Percentiles rank a stretch among this genome's conserved stretches.
These are phyloP conservation scores for Carabus problematicus DNA, from an alignment of 2,888 invertebrate species.

Conservation along the genomic window DNA sequence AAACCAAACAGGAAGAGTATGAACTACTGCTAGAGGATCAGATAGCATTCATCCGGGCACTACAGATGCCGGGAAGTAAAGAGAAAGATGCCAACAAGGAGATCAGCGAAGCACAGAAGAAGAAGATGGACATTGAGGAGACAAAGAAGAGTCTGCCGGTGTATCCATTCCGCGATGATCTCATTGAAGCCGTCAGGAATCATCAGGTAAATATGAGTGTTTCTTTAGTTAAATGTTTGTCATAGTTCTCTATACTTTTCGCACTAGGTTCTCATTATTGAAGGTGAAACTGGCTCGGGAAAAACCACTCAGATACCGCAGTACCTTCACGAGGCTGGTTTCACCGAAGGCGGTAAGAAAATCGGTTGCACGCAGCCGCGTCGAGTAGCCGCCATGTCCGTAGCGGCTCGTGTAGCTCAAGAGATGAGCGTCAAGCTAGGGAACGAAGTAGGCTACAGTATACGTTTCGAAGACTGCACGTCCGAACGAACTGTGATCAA, in stretches of 20 bases:
- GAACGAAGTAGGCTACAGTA: conserved; percentile 88
- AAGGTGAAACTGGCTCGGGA: conserved; percentile 98
- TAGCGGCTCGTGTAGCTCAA: conserved; percentile 96
- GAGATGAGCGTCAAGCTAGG: conserved; percentile 98
- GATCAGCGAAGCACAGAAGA: conserved; percentile 72
- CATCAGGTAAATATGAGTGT: conserved; percentile 71
- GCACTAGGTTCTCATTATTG: conserved; percentile 75
- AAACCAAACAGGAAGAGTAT: conserved; percentile 77
- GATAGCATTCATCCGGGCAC: conserved; percentile 95
- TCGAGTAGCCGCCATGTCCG: conserved; percentile 99
- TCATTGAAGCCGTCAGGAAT: conserved; percentile 89
- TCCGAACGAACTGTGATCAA: conserved; percentile 96
- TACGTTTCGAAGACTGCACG: conserved; percentile 99
- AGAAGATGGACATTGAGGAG: conserved; percentile 85
- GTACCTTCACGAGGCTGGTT: conserved; percentile 94
- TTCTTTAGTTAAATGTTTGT: too few relatives aligned
- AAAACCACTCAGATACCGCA: conserved; percentile 99
- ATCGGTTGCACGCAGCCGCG: conserved; percentile 98
- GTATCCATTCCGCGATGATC: conserved; percentile 86
- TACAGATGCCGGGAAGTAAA: conserved; percentile 76
- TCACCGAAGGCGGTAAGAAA: conserved; percentile 81
- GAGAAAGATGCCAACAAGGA: conserved; percentile 65
- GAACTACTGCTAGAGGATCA: conserved; percentile 94
- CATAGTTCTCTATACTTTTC: too few relatives aligned
- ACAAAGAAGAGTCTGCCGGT: conserved; percentile 93